Conservation (phyloP, 92 coral and sea anemone genomes). For the Montipora capitata region DNA sequence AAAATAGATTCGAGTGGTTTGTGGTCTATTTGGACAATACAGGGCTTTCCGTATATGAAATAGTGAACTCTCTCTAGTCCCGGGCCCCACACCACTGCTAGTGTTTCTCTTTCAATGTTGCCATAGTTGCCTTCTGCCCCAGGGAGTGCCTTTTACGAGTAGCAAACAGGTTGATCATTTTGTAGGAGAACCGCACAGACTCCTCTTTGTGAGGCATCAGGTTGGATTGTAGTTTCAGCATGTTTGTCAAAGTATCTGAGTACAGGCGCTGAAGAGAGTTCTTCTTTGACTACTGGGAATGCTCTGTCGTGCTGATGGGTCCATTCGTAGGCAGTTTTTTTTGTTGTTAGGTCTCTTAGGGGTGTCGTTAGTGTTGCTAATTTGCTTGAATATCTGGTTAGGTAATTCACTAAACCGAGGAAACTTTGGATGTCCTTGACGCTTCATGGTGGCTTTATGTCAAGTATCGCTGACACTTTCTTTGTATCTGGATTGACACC, state of each 20-base stretch:
- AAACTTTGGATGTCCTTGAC: not conserved
- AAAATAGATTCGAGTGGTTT: not conserved
- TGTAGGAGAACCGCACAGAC: not conserved
- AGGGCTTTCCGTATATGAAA: too few species aligned
- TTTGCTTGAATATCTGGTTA: conserved; percentile 7
- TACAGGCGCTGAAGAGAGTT: not conserved
- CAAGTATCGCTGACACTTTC: conserved; percentile 30
- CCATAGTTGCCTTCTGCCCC: not conserved
- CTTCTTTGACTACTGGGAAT: conserved; percentile 23
- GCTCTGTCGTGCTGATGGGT: conserved; percentile 9
- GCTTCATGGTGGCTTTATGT: not conserved
- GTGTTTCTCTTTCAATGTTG: too few species aligned
- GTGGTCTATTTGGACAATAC: not conserved
- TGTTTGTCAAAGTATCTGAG: not conserved
- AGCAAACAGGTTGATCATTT: not conserved
- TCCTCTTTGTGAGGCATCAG: not conserved
- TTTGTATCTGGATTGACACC: conserved; percentile 31
- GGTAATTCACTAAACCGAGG: conserved; percentile 23
- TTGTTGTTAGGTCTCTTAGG: conserved; percentile 27
- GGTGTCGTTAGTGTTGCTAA: conserved; percentile 31
- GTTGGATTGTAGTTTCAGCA: not conserved
- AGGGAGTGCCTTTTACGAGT: not conserved
- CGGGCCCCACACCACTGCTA: too few species aligned
- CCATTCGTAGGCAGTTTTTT: conserved; percentile 23
- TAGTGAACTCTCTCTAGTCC: too few species aligned